Conservation (phyloP, 2,113 vertebrate genomes). For the Forbesichthys papilliferus region DNA sequence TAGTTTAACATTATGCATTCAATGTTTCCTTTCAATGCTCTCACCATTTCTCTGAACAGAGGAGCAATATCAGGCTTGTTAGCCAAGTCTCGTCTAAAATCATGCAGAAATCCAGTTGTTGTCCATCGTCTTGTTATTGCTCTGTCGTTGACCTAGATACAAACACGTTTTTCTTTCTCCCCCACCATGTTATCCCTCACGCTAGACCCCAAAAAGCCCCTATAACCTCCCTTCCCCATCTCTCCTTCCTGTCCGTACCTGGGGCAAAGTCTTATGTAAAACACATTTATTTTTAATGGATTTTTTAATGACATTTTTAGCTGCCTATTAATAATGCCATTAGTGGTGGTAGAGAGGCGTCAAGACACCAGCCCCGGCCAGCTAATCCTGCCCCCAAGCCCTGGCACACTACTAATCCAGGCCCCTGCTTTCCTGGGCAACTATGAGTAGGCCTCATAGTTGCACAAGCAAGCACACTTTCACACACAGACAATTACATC, state of each 20-base stretch:
- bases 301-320: slow-evolving; percentile 99
- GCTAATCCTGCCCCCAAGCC: slow-evolving; percentile 99
- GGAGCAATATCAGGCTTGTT: slow-evolving; percentile 22
- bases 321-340: slow-evolving; percentile 99
- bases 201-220: slow-evolving; percentile 31
- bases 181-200: slow-evolving; percentile 75
- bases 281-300: slow-evolving; percentile 99
- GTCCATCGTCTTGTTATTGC: no score
- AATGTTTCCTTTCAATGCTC: no score
- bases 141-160: slow-evolving; percentile 84
- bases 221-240: slow-evolving; percentile 79
- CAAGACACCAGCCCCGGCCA: slow-evolving; percentile 89
- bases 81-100: slow-evolving; percentile 48
- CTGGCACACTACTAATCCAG: slow-evolving; percentile 97
- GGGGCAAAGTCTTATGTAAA: slow-evolving; percentile 99
- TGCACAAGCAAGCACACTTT: slow-evolving; percentile 33
- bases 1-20: no score
- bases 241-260: slow-evolving; percentile 78
- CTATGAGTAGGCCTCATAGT: slow-evolving; percentile 77
- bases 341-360: slow-evolving; percentile 97
- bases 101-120: slow-evolving; percentile 12
- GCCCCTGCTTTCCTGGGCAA: slow-evolving; percentile 83
- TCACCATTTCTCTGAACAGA: not conserved
- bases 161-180: slow-evolving; percentile 90
- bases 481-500: slow-evolving; percentile 22